Conservation (phyloP, 1,140 invertebrate species). For the Agraylea sexmaculata region DNA sequence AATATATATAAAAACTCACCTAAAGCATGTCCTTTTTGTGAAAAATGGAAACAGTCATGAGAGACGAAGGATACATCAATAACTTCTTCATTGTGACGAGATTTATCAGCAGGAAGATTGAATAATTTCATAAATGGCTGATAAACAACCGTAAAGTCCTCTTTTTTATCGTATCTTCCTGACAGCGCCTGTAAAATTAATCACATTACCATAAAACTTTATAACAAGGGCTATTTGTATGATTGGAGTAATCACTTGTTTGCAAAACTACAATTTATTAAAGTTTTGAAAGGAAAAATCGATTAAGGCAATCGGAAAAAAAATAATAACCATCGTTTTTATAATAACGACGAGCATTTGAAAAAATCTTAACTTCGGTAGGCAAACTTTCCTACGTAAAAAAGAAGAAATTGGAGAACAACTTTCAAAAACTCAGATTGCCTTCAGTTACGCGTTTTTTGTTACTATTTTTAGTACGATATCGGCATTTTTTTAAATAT, state of each 20-base stretch:
- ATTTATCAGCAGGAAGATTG: constrained; percentile 33
- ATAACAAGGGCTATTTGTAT: background rate
- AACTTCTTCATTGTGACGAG: constrained; percentile 31
- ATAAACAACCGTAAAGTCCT: constrained; percentile 36
- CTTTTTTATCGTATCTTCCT: constrained; percentile 42
- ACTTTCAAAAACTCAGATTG: too few species aligned
- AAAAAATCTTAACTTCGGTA: too few species aligned
- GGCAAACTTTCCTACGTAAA: too few species aligned
- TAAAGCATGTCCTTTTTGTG: constrained; percentile 56
- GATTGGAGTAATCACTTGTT: background rate
- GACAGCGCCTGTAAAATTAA: constrained; percentile 37
- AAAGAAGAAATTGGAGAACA: too few species aligned
- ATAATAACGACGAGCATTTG: too few species aligned
- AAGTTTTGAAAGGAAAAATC: too few species aligned
- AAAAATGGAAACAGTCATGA: constrained; percentile 68
- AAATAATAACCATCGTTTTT: too few species aligned
- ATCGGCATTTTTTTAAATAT: too few species aligned
- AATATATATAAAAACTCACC: constrained; percentile 24
- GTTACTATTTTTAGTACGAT: too few species aligned
- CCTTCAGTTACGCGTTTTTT: too few species aligned
- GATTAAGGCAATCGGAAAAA: too few species aligned
- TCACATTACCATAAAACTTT: background rate
- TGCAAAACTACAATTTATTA: background rate
- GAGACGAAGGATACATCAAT: constrained; percentile 59
- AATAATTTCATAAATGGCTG: constrained; percentile 42